Base-by-base conservation (phyloP, 2,888 invertebrate species). In the Boloria selene region DNA sequence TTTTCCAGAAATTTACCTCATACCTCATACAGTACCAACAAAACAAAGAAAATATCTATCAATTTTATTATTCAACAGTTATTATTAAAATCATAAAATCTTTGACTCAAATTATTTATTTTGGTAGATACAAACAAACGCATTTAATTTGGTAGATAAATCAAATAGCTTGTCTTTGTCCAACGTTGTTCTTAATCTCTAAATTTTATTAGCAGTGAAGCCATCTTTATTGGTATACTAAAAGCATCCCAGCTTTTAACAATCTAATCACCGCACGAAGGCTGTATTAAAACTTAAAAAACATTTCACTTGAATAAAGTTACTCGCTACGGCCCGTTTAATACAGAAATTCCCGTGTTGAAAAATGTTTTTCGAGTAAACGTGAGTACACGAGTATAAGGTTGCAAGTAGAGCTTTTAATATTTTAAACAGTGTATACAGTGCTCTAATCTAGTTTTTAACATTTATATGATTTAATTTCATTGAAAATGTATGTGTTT, bases 381-480 rank as follows among this genome's bases (percentile, higher is more conserved):
- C 53, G 60, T 56, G 45, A 58, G 61, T 65, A 49, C 49, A 58
- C 31, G 31, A 38, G 31, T 38, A 38, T 64, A 62, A 68, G 63
- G 66, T 54, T 44, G 45, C 51, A 60, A 66, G 61, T 66, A 52
- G 60, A 51, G 52, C 55, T 61, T 66, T 66, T 66, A 64, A 69
- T 69, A 66, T 58, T 66, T 62, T 42, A 64, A 62, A 53, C 50
- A 55, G 54, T 65, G 52, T 56, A 62, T 55, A 56, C 56, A 69
- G 56, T 54, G 45, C 60, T 63, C 55, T 63, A 66, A 69, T 69
- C 66, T 53, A 69, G 44, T 61, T 69, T 69, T 63, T 56, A 60
- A 47, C 51, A 52, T 66, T 69, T 22, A 45, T 61, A 22, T 49
- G 14, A 17, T 60, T 38, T 22, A 53, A 47, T 53, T 55, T 45